A percentile compares a stretch with the other conserved stretches of the same genome.
Evolutionary conservation across 2,888 invertebrate species (phyloP).

Genomic region (Esperia sulphurella): DNA sequence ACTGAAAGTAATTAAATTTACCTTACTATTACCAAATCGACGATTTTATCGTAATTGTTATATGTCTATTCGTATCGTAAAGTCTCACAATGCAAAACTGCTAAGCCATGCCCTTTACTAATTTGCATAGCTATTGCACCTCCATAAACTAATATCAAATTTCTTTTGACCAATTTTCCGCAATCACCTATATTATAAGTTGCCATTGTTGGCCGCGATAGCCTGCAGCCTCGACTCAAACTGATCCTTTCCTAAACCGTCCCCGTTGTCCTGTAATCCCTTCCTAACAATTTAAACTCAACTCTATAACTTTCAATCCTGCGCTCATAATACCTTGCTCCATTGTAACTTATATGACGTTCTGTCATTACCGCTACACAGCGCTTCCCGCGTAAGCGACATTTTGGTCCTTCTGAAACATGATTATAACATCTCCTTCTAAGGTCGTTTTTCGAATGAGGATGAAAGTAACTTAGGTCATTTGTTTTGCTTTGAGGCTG

Average conservation of each 20-base stretch:
- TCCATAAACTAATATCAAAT: too few relatives aligned
- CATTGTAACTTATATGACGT: constrained; percentile 65
- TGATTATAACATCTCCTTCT: constrained; percentile 24
- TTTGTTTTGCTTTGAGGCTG: constrained; percentile 48
- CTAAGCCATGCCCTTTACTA: too few relatives aligned
- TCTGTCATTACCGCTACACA: constrained; percentile 46
- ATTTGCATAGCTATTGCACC: too few relatives aligned
- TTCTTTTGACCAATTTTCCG: constrained; percentile 58
- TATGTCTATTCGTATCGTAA: too few relatives aligned
- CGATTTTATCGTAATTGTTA: too few relatives aligned
- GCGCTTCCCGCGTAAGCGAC: constrained; percentile 46
- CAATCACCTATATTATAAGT: constrained; percentile 70
- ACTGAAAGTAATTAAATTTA: not conserved
- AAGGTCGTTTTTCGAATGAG: constrained; percentile 38
- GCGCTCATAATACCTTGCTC: constrained; percentile 52
- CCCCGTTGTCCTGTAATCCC: constrained; percentile 39
- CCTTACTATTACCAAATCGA: too few relatives aligned
- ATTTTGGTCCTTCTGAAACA: constrained; percentile 19
- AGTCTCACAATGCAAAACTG: too few relatives aligned
- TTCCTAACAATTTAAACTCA: constrained; percentile 37
- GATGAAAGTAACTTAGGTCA: constrained; percentile 32
- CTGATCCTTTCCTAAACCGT: constrained; percentile 66
- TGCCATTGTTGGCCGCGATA: constrained; percentile 66
- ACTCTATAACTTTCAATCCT: constrained; percentile 44
- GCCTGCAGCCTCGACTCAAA: constrained; percentile 61